These are phyloP conservation scores for Rhabdomys dilectus DNA, from an alignment of 2,113 vertebrate species.

Conservation along the genomic window DNA sequence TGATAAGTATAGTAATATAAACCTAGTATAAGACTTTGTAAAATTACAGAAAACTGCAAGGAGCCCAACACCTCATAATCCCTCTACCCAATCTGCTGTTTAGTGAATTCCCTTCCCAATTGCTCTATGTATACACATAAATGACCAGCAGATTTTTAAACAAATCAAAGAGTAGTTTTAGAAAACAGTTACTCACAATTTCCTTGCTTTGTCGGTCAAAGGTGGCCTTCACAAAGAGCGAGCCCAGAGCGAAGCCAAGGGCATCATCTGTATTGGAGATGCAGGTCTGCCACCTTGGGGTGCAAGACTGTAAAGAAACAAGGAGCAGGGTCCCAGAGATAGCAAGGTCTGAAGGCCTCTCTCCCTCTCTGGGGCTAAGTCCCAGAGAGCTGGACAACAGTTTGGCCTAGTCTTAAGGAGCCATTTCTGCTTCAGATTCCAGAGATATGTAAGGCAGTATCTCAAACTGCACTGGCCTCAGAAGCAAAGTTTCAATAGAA, in stretches of 20 bases:
- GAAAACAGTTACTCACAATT: slow-evolving; percentile 90
- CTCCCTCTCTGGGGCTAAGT: neutral
- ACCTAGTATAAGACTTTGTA: neutral
- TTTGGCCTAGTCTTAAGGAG: neutral
- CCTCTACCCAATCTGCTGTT: neutral
- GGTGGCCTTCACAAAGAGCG: slow-evolving; percentile 97
- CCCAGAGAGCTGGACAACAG: neutral
- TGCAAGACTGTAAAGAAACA: slow-evolving; percentile 91
- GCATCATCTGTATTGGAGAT: slow-evolving; percentile 97
- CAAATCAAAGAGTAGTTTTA: neutral
- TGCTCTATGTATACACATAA: neutral
- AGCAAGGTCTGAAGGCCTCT: neutral
- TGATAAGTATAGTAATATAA: slow-evolving; percentile 27
- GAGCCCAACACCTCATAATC: neutral
- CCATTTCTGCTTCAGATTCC: neutral
- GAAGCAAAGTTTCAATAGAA: neutral
- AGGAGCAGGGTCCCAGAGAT: neutral
- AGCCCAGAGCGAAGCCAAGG: slow-evolving; percentile 96
- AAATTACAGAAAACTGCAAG: slow-evolving; percentile 37
- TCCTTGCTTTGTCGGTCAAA: slow-evolving; percentile 98
- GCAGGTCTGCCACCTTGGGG: slow-evolving; percentile 98
- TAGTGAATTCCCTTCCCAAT: neutral
- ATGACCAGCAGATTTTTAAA: slow-evolving; percentile 25
- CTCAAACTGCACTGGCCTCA: neutral
- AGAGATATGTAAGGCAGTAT: neutral